These are phyloP conservation scores for Helogale parvula DNA, from an alignment of 2,113 vertebrate species.

Conservation along the genomic window DNA sequence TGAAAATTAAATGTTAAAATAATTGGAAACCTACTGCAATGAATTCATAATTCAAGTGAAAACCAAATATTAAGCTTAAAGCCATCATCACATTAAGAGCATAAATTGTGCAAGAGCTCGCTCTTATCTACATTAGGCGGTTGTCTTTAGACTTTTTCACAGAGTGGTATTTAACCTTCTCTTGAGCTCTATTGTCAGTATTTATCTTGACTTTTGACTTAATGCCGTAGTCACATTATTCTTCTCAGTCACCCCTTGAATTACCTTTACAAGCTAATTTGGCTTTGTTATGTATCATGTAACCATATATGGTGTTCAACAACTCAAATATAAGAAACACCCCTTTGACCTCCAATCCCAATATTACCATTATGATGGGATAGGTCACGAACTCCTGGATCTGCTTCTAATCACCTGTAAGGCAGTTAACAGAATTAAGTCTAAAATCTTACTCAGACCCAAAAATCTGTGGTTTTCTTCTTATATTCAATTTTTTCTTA, in stretches of 20 bases:
- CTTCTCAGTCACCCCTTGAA: not conserved
- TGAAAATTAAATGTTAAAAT: not conserved
- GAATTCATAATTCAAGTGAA: slow-evolving; percentile 6
- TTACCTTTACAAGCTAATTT: not conserved
- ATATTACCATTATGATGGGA: not conserved
- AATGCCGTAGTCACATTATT: not conserved
- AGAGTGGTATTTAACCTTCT: not conserved
- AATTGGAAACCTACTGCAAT: not conserved
- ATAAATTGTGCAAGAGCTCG: not conserved
- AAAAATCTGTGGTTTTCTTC: not conserved
- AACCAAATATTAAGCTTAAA: not conserved
- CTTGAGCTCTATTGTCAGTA: not conserved
- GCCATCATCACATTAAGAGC: not conserved
- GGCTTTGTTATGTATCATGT: not conserved
- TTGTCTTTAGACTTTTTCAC: not conserved
- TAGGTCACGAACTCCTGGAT: not conserved
- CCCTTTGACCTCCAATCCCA: not conserved
- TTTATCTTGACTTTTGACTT: not conserved
- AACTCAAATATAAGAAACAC: not conserved
- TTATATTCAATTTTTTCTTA: not conserved
- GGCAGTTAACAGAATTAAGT: not conserved
- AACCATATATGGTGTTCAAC: not conserved
- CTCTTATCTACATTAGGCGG: not conserved
- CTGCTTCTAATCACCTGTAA: not conserved
- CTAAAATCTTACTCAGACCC: not conserved